Evolutionary conservation across 2,797 vertebrate genomes (phyloP).

Genomic region (Chelon auratus): DNA sequence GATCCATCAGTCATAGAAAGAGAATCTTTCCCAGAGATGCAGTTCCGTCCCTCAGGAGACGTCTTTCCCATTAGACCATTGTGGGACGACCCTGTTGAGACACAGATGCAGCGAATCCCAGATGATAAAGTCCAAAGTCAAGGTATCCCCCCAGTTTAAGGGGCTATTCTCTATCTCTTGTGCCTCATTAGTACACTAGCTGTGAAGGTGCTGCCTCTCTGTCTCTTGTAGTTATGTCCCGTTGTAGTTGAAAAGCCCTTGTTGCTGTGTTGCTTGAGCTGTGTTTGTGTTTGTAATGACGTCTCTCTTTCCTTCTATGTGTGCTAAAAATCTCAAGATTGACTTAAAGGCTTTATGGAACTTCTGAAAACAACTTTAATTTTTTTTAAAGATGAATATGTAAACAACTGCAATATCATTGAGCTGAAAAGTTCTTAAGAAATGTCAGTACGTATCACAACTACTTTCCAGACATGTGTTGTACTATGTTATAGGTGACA

Average conservation of each 20-base stretch:
- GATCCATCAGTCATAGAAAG: constrained; percentile 95
- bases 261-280: constrained; percentile 84
- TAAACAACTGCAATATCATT: constrained; percentile 18
- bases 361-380: constrained; percentile 49
- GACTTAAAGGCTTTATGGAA: constrained; percentile 75
- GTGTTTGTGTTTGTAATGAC: constrained; percentile 80
- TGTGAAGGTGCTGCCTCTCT: constrained; percentile 85
- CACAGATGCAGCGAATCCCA: constrained; percentile 99
- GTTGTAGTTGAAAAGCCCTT: constrained; percentile 77
- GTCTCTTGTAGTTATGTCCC: constrained; percentile 84
- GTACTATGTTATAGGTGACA: not conserved
- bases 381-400: constrained; percentile 19
- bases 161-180: constrained; percentile 91
- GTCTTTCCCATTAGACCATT: constrained; percentile 97
- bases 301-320: constrained; percentile 83
- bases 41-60: constrained; percentile 94
- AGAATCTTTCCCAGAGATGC: constrained; percentile 90
- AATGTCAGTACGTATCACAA: constrained; percentile 3
- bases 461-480: not conserved
- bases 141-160: constrained; percentile 95
- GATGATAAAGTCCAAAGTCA: constrained; percentile 96
- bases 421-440: too few species aligned
- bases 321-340: constrained; percentile 94
- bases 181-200: constrained; percentile 89
- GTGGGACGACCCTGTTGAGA: constrained; percentile 99